Evolutionary conservation across 64 coral and sea anemone genomes (phyloP).

Genomic region (Pachyseris speciosa): DNA sequence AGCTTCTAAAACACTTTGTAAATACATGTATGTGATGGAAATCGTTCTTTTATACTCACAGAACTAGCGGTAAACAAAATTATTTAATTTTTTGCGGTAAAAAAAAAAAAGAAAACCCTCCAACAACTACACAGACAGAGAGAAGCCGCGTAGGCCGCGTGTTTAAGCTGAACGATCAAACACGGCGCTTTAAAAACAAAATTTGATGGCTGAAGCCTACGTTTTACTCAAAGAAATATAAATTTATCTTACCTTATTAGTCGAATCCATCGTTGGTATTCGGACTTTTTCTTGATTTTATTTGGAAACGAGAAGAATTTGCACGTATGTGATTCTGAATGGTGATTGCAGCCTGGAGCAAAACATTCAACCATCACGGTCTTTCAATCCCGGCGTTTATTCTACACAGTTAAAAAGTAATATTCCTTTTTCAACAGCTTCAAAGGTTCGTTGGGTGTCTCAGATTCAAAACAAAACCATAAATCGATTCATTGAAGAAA

Average conservation of each 20-base stretch:
- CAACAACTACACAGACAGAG: too few relatives aligned
- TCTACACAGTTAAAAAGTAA: not conserved
- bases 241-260: conserved; percentile 48
- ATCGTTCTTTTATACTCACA: too few relatives aligned
- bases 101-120: too few relatives aligned
- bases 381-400: not conserved
- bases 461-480: not conserved
- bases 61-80: too few relatives aligned
- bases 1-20: too few relatives aligned
- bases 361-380: conserved; percentile 41
- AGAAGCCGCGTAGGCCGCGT: too few relatives aligned
- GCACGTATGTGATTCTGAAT: conserved; percentile 55
- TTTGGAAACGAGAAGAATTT: conserved; percentile 45
- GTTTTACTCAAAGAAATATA: not conserved
- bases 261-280: conserved; percentile 41
- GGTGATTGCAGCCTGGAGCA: conserved; percentile 41
- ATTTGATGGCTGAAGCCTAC: not conserved
- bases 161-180: too few relatives aligned
- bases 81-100: too few relatives aligned
- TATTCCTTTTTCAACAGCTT: not conserved
- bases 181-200: not conserved
- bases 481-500: not conserved
- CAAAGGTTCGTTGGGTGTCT: not conserved
- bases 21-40: too few relatives aligned
- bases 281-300: conserved; percentile 42